Percentiles rank a stretch among this genome's conserved stretches.
Evolutionary conservation across 64 coral and sea anemone species (phyloP).

Genomic region (Montipora foliosa): DNA sequence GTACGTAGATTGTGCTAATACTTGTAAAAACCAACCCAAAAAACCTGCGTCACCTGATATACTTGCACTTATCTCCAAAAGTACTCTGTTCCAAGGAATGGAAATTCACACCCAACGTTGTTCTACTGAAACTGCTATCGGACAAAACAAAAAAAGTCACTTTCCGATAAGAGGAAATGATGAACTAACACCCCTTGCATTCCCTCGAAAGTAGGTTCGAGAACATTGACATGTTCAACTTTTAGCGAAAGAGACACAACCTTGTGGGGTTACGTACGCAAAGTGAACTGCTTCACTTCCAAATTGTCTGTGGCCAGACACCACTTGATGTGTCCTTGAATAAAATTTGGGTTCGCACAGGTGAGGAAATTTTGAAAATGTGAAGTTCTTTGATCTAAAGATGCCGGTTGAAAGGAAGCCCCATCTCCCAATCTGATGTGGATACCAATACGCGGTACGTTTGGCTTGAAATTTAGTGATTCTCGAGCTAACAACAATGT

Average conservation of each 20-base stretch:
- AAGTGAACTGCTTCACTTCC: slow-evolving; percentile 42
- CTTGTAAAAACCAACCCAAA: no score
- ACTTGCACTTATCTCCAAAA: slow-evolving; percentile 59
- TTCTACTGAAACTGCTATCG: slow-evolving; percentile 71
- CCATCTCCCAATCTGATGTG: slow-evolving; percentile 71
- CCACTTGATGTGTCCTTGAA: slow-evolving; percentile 46
- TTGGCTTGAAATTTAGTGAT: background rate
- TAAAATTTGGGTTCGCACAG: slow-evolving; percentile 34
- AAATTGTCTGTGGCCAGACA: slow-evolving; percentile 69
- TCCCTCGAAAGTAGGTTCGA: slow-evolving; percentile 57
- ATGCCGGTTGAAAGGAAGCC: background rate
- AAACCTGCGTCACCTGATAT: no score
- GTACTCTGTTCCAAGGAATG: slow-evolving; percentile 53
- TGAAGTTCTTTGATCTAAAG: slow-evolving; percentile 9
- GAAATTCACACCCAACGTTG: slow-evolving; percentile 69
- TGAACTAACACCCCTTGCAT: slow-evolving; percentile 62
- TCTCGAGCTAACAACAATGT: slow-evolving; percentile 15
- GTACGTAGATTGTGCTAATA: no score
- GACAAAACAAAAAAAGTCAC: slow-evolving; percentile 73
- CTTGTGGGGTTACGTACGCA: slow-evolving; percentile 48
- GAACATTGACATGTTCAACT: slow-evolving; percentile 69
- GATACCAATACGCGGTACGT: slow-evolving; percentile 41
- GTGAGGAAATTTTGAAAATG: slow-evolving; percentile 42
- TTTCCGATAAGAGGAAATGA: slow-evolving; percentile 74
- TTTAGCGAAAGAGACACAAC: slow-evolving; percentile 49